Percentiles rank a stretch among this genome's conserved stretches.
Evolutionary conservation across 2,113 vertebrate species (phyloP).

Genomic region (Cranoglanis bouderius): DNA sequence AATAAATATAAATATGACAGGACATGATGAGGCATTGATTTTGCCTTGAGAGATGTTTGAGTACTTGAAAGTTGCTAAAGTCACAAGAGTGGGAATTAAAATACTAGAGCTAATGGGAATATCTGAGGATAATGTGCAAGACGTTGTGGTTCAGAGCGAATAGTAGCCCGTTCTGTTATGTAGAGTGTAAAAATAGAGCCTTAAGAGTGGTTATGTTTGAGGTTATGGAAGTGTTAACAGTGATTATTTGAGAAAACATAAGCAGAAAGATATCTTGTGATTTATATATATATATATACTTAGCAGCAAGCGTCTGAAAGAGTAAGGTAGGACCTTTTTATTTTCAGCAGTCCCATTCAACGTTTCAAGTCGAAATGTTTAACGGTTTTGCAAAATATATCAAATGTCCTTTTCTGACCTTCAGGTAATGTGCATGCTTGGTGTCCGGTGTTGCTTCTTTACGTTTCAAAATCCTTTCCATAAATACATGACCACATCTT

Average conservation of each 20-base stretch:
- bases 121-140: background rate
- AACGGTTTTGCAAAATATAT: background rate
- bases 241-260: background rate
- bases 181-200: background rate
- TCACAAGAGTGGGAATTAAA: background rate
- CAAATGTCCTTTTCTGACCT: background rate
- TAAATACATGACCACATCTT: background rate
- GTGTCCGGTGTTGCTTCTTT: background rate
- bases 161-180: background rate
- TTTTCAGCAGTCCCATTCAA: background rate
- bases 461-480: background rate
- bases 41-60: background rate
- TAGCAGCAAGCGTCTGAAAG: background rate
- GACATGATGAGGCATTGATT: background rate
- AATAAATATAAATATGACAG: background rate
- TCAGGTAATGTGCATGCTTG: background rate
- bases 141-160: background rate
- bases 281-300: background rate
- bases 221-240: background rate
- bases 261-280: background rate
- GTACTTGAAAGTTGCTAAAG: background rate
- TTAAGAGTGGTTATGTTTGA: background rate
- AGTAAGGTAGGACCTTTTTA: background rate
- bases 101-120: background rate
- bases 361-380: background rate